These are phyloP conservation scores for Brachypteracias leptosomus DNA, from an alignment of 2,113 vertebrate genomes.

Conservation along the genomic window DNA sequence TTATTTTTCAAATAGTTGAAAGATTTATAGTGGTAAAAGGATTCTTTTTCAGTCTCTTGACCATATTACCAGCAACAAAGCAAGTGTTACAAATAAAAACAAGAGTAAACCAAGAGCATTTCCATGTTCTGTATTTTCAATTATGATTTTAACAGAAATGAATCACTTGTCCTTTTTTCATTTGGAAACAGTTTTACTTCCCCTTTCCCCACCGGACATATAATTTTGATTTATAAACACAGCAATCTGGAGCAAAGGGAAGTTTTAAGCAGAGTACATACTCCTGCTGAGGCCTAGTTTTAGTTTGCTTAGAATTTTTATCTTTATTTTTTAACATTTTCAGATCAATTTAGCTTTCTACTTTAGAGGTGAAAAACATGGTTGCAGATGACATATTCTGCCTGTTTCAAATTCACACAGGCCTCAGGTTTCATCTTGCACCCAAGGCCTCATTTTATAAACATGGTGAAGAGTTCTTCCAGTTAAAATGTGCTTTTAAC, in stretches of 20 bases:
- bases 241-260: slow-evolving; percentile 72
- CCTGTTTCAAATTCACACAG: slow-evolving; percentile 29
- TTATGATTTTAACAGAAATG: slow-evolving; percentile 77
- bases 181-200: slow-evolving; percentile 81
- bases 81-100: slow-evolving; percentile 51
- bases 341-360: not conserved
- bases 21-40: slow-evolving; percentile 19
- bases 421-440: slow-evolving; percentile 40
- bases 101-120: slow-evolving; percentile 11
- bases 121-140: slow-evolving; percentile 78
- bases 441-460: slow-evolving; percentile 54
- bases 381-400: not conserved
- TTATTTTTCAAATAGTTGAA: slow-evolving; percentile 58
- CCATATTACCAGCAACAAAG: slow-evolving; percentile 30
- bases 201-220: slow-evolving; percentile 78
- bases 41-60: slow-evolving; percentile 15
- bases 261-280: slow-evolving; percentile 74
- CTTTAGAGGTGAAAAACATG: slow-evolving; percentile 24
- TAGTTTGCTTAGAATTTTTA: slow-evolving; percentile 27
- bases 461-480: slow-evolving; percentile 47
- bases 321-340: slow-evolving; percentile 28
- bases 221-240: slow-evolving; percentile 85
- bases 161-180: slow-evolving; percentile 75
- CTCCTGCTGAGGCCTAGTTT: slow-evolving; percentile 29
- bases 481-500: slow-evolving; percentile 62